A percentile compares a stretch with the other conserved stretches of the same genome.
phyloP scores from a whole-genome alignment of 1,140 invertebrate species.

The Dreissena polymorpha region DNA sequence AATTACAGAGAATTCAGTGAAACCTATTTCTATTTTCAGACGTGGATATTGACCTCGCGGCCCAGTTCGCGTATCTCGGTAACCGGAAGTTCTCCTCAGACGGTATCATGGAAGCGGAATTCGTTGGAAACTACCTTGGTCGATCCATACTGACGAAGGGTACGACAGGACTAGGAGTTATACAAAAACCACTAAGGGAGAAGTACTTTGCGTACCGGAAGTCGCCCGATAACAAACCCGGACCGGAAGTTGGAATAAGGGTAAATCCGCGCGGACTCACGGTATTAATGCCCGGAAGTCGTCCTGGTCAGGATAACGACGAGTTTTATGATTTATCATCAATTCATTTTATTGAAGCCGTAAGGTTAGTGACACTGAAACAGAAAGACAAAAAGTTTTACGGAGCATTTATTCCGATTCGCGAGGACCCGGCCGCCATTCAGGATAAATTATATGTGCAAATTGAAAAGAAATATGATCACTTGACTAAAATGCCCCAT shows the following conservation, averaged over 20 bases:
- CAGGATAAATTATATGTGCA: constrained; percentile 63
- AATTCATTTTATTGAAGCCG: constrained; percentile 63
- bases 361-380: constrained; percentile 58
- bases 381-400: constrained; percentile 63
- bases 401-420: constrained; percentile 65
- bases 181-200: constrained; percentile 66
- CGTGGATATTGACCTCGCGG: constrained; percentile 1
- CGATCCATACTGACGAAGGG: constrained; percentile 64
- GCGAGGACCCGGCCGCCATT: constrained; percentile 48
- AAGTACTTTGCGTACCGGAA: constrained; percentile 67
- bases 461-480: constrained; percentile 66
- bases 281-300: constrained; percentile 50
- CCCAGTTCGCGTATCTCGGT: neutral
- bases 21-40: neutral
- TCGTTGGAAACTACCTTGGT: constrained; percentile 62
- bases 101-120: constrained; percentile 53
- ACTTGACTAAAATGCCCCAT: constrained; percentile 60
- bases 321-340: constrained; percentile 63
- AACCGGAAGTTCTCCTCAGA: neutral
- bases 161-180: constrained; percentile 62
- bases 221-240: constrained; percentile 32
- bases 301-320: constrained; percentile 36
- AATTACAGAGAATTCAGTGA: no score
- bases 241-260: constrained; percentile 57
- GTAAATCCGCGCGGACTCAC: constrained; percentile 59